Base-by-base conservation (phyloP, 1,140 invertebrate species). In the Acromyrmex charruanus region DNA sequence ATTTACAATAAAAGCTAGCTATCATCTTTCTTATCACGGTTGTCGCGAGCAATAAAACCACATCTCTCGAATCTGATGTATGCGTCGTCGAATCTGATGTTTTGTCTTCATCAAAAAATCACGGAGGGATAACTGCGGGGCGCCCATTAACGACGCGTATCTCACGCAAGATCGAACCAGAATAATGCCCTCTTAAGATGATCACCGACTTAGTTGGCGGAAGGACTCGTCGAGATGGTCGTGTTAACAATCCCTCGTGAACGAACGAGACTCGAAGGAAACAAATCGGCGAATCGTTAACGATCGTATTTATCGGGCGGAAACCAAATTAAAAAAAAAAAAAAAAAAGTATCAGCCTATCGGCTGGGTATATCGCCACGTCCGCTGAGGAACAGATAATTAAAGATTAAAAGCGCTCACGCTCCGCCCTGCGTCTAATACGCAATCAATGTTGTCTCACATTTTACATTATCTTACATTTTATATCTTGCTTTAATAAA, bases 161-260 rank as follows among this genome's bases (percentile, higher is more conserved):
- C 86, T 90, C 88, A 90, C 90, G 86, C 90, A 87, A 91, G 88
- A 90, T 91, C 90, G 75, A 91, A 69, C 69, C 75, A 69, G 87
- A 88, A 90, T 90, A 91, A 91, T 89, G 61, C 72, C 53, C 74
- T 86, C 68, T 88, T 86, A 86, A 89, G 79, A 77, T 81, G 66
- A 86, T 89, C 84, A 55, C 14, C 72, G 74, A 39, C 49, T 69
- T 53, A 53, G 74, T 77, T 35, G 85, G 80, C 84, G 85, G 65
- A 66, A 79, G 39, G 71, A 84, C 77, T 69, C 31, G 65, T 80
- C 75, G 69, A 77, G 77, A 69, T 69, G 49, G 75, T 75, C 68
- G 81, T 80, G 86, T 89, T 87, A 89, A 79, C 72, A 79, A 77
- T 12, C 28, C 58, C 53, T 68, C 25, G 63, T 5, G 21, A 69